phyloP scores from a whole-genome alignment of 2,888 invertebrate genomes.

The Podabrus alpinus region DNA sequence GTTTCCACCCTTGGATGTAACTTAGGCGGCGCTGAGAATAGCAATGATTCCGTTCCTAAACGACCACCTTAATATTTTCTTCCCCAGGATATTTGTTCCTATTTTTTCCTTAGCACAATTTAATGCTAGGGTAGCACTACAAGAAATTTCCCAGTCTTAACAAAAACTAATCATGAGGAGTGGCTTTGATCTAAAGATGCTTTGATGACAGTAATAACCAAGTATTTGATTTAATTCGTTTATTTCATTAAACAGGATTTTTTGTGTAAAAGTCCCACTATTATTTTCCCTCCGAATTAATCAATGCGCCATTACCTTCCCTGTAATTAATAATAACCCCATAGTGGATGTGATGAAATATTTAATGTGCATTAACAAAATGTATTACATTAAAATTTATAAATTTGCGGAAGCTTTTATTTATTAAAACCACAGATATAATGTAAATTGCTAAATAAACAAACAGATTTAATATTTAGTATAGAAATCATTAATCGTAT shows the following conservation, averaged over 20 bases:
- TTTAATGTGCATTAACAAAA: not conserved
- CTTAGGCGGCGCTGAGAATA: not conserved
- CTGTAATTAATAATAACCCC: not conserved
- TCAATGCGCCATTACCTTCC: not conserved
- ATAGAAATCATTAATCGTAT: not conserved
- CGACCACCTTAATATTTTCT: not conserved
- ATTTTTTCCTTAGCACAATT: not conserved
- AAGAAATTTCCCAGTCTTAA: not conserved
- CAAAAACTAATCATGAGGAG: not conserved
- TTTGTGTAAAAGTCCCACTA: not conserved
- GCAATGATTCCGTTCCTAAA: not conserved
- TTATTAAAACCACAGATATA: not conserved
- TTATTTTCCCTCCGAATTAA: not conserved
- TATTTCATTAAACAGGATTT: not conserved
- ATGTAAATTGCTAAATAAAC: not conserved
- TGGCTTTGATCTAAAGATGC: not conserved
- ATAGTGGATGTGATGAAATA: not conserved
- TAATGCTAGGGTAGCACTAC: not conserved
- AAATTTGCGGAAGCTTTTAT: not conserved
- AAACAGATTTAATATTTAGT: not conserved
- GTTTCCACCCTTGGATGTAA: not conserved
- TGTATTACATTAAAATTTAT: not conserved
- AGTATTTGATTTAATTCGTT: not conserved
- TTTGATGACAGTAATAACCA: not conserved
- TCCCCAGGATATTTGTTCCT: not conserved